phyloP scores from a whole-genome alignment of 2,888 invertebrate species.

The Asteroscopus sphinx region DNA sequence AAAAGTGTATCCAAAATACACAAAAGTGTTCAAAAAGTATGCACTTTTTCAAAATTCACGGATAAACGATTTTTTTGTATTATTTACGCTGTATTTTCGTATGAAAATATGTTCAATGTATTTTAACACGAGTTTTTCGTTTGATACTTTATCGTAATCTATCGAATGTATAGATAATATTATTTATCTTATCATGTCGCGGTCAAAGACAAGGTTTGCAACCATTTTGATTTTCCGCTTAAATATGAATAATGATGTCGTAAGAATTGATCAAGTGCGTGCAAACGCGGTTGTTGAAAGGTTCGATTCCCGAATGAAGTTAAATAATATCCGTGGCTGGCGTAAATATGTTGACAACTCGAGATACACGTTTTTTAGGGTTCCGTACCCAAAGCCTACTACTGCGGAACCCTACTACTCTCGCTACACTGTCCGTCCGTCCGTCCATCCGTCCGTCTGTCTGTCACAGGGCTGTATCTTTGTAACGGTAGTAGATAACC shows the following conservation, averaged over 20 bases:
- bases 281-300: not conserved
- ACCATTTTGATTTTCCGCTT: slow-evolving; percentile 41
- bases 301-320: too few relatives aligned
- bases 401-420: too few relatives aligned
- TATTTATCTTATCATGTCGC: slow-evolving; percentile 40
- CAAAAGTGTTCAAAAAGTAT: not conserved
- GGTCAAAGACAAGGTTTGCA: slow-evolving; percentile 40
- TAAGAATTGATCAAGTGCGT: not conserved
- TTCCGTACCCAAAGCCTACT: too few relatives aligned
- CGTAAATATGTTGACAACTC: too few relatives aligned
- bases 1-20: not conserved
- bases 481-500: too few relatives aligned
- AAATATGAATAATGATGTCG: slow-evolving; percentile 17
- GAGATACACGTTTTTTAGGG: too few relatives aligned
- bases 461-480: too few relatives aligned
- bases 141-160: slow-evolving; percentile 28
- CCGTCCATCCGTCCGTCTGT: too few relatives aligned
- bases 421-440: too few relatives aligned
- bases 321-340: too few relatives aligned
- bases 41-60: not conserved
- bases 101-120: not conserved
- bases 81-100: not conserved
- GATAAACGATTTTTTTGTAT: not conserved
- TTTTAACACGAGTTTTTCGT: slow-evolving; percentile 23
- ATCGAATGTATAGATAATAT: slow-evolving; percentile 25